These are phyloP conservation scores for Xyliphius kryptos DNA, from an alignment of 2,113 vertebrate genomes.

Conservation along the genomic window DNA sequence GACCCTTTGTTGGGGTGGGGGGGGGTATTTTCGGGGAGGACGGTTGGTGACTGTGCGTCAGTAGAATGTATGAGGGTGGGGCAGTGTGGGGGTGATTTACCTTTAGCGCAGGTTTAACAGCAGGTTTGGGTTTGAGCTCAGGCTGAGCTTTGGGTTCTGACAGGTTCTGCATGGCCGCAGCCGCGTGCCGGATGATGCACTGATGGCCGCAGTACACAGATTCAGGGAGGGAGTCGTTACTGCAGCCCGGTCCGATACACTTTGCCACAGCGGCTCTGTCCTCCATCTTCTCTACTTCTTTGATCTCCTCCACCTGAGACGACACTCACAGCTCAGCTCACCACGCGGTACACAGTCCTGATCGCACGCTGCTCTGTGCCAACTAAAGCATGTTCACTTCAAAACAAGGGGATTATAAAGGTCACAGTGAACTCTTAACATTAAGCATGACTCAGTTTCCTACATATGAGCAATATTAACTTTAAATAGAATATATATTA, in stretches of 20 bases:
- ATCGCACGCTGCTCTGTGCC: background rate
- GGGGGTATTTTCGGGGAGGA: too few species aligned
- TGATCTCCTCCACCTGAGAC: constrained; percentile 54
- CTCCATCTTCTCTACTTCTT: background rate
- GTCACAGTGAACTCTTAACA: too few species aligned
- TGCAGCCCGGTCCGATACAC: constrained; percentile 85
- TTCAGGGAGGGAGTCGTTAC: constrained; percentile 73
- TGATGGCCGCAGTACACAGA: constrained; percentile 92
- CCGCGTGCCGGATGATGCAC: constrained; percentile 90
- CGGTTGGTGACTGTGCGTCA: too few species aligned
- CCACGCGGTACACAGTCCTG: background rate
- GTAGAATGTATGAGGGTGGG: background rate
- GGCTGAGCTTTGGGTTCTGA: constrained; percentile 71
- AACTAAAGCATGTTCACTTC: too few species aligned
- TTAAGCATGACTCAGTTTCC: too few species aligned
- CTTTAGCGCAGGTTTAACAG: constrained; percentile 60
- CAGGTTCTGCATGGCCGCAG: constrained; percentile 81
- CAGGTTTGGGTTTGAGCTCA: constrained; percentile 61
- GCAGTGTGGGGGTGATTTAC: constrained; percentile 54
- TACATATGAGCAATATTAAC: too few species aligned
- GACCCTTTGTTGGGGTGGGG: too few species aligned
- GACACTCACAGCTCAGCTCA: constrained; percentile 44
- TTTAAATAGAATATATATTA: too few species aligned
- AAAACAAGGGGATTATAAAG: too few species aligned
- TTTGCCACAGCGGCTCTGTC: constrained; percentile 61